Conservation (phyloP, 2,113 vertebrate genomes). For the Podocnemis expansa region DNA sequence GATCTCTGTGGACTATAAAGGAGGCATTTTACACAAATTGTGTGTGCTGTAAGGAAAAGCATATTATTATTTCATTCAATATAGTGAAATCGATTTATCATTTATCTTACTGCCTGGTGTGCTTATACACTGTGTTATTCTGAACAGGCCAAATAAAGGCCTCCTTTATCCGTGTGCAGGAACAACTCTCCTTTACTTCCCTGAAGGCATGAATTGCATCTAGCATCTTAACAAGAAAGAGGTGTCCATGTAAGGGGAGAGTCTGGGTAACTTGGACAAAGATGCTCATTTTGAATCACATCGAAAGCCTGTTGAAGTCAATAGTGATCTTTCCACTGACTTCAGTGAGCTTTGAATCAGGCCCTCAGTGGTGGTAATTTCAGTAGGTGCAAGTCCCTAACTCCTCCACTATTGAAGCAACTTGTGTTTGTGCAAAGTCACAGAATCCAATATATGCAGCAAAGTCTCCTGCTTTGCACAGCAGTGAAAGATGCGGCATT, state of each 20-base stretch:
- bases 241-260: not conserved
- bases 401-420: not conserved
- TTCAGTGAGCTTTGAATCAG: not conserved
- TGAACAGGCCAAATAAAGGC: not conserved
- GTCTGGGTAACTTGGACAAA: not conserved
- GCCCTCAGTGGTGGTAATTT: not conserved
- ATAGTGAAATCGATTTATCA: not conserved
- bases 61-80: not conserved
- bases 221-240: not conserved
- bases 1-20: not conserved
- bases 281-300: not conserved
- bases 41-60: not conserved
- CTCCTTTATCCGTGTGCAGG: not conserved
- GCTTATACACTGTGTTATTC: not conserved
- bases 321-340: not conserved
- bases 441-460: not conserved
- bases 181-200: not conserved
- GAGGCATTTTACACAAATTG: not conserved
- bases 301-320: not conserved
- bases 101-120: not conserved
- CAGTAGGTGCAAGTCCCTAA: accelerated
- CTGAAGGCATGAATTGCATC: not conserved
- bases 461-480: not conserved
- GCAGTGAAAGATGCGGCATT: not conserved
- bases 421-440: not conserved